Conservation (phyloP, 1,140 invertebrate genomes). For the Magallana angulata region DNA sequence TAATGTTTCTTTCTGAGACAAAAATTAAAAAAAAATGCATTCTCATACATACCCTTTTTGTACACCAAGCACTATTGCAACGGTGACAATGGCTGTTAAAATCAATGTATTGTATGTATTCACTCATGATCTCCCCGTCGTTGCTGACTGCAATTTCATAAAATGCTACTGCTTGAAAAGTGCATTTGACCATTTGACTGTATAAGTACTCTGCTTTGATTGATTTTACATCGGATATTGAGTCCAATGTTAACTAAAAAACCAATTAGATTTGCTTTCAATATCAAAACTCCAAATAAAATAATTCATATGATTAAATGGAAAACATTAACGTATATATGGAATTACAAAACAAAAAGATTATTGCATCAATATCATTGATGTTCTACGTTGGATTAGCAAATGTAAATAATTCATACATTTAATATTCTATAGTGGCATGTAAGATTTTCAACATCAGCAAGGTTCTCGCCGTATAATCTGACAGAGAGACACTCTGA, state of each 20-base stretch:
- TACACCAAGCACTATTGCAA: constrained; percentile 57
- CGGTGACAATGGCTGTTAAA: constrained; percentile 63
- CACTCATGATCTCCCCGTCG: constrained; percentile 50
- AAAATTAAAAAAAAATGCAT: too few relatives aligned
- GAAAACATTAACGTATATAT: too few relatives aligned
- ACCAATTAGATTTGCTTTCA: too few relatives aligned
- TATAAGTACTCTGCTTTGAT: constrained; percentile 32
- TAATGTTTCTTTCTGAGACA: too few relatives aligned
- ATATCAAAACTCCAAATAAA: too few relatives aligned
- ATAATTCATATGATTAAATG: neutral
- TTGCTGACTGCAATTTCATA: constrained; percentile 61
- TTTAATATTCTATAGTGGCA: constrained; percentile 58
- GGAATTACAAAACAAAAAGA: too few relatives aligned
- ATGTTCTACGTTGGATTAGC: too few relatives aligned
- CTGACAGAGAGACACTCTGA: constrained; percentile 52
- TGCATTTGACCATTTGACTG: constrained; percentile 50
- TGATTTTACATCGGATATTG: neutral
- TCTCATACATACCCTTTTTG: constrained; percentile 52
- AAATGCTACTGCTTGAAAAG: constrained; percentile 28
- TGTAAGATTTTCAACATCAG: constrained; percentile 52
- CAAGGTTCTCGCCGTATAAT: constrained; percentile 64
- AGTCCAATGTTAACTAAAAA: neutral
- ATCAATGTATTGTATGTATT: constrained; percentile 45
- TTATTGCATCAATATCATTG: too few relatives aligned
- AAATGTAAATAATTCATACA: constrained; percentile 48